Conservation (phyloP, 2,888 invertebrate species). For the Caenorhabditis panamensis region DNA sequence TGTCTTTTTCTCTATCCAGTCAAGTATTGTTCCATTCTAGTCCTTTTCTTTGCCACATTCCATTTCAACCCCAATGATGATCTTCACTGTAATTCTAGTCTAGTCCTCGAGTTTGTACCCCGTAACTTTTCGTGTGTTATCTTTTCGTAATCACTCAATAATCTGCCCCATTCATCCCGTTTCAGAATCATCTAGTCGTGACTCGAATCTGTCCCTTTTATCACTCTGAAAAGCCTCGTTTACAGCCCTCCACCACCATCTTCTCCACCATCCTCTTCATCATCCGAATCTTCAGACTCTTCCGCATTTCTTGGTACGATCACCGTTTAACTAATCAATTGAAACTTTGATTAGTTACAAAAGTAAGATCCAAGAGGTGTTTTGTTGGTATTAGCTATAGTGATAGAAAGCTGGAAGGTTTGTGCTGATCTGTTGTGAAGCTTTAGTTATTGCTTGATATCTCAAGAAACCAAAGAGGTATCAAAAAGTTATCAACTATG, state of each 20-base stretch:
- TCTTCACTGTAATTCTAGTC: not conserved
- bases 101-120: not conserved
- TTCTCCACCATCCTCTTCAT: not conserved
- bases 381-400: too few relatives aligned
- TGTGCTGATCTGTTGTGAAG: too few relatives aligned
- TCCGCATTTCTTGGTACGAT: not conserved
- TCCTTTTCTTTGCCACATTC: not conserved
- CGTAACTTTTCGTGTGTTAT: too few relatives aligned
- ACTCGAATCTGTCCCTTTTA: not conserved
- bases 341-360: not conserved
- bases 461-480: not conserved
- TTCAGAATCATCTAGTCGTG: not conserved
- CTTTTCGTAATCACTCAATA: too few relatives aligned
- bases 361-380: too few relatives aligned
- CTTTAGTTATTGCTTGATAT: not conserved
- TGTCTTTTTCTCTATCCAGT: too few relatives aligned
- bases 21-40: too few relatives aligned
- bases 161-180: not conserved
- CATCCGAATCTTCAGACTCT: not conserved
- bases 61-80: too few relatives aligned
- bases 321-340: slow-evolving; percentile 11
- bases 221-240: not conserved
- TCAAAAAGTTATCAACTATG: not conserved
- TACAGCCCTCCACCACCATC: slow-evolving; percentile 11
- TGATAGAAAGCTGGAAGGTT: too few relatives aligned